Base-by-base conservation (phyloP, 1,140 invertebrate genomes). In the Anoplophora glabripennis region DNA sequence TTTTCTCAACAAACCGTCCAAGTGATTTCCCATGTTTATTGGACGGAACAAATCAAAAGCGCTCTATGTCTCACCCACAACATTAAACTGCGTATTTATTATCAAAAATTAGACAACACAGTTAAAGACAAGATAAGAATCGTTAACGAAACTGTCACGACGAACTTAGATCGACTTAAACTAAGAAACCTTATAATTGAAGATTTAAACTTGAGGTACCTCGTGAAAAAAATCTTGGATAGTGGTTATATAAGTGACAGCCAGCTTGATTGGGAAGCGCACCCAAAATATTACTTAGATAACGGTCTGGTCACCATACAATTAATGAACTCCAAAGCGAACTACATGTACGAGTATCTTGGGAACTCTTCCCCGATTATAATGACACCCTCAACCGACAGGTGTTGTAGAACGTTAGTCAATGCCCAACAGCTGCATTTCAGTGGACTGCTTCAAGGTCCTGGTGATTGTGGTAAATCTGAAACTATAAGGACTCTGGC, bases 331-430 rank as follows among this genome's bases (percentile, higher is more conserved):
- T 86, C 92, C 7, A 85, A 85, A 49, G 84, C 90, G 0, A 72
- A 79, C 1, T 97, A 93, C 78, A 90, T 88, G n/a, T 96, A 96
- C 72, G 94, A 97, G 77, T 97, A 96, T 75, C 78, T 92, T 7
- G 89, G 89, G 3, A 90, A 90, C 67, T 82, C 80, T 53, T 78
- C 84, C 14, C 80, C 89, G 48, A 78, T 91, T 9, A 88, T 89
- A 15, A 88, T 90, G 8, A 91, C 89, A 0, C 89, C 89, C 0
- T 72, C 92, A 15, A 94, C 91, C 0, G 86, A 89, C 70, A 80
- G 86, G 9, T 94, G 91, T 75, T 93, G 92, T 76, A 83, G 89
- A 62, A 92, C 91, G 0, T 76, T 95, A 7, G 86, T 94, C 63
- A 89, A 89, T 9, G 91, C 92, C 0, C 91, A 92, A 71, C 87